phyloP scores from a whole-genome alignment of 1,140 invertebrate species.

The Zaprionus nigranus region DNA sequence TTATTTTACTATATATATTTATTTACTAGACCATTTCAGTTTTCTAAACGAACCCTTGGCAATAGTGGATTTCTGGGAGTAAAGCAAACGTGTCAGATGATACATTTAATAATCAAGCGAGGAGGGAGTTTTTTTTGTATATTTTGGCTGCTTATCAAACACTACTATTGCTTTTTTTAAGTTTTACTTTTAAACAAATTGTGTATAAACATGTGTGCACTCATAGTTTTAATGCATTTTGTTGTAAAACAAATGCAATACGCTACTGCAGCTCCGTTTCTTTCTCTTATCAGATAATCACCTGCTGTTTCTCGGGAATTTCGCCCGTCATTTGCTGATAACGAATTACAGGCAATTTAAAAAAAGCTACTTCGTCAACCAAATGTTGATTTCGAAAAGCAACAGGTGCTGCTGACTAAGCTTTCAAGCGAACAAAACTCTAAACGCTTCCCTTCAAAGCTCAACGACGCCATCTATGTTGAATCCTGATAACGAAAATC shows the following conservation, averaged over 20 bases:
- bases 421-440: slow-evolving; percentile 25
- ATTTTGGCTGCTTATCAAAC: background rate
- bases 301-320: background rate
- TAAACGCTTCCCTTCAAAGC: slow-evolving; percentile 47
- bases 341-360: background rate
- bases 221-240: background rate
- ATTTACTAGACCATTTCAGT: slow-evolving; percentile 15
- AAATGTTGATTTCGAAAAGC: slow-evolving; percentile 4
- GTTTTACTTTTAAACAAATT: slow-evolving; percentile 7
- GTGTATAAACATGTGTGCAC: background rate
- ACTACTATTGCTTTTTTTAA: slow-evolving; percentile 7
- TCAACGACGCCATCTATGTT: slow-evolving; percentile 55
- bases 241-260: background rate
- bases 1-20: slow-evolving; percentile 18
- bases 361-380: background rate
- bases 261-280: background rate
- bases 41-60: slow-evolving; percentile 31
- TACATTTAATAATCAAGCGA: slow-evolving; percentile 26
- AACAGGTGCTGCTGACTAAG: slow-evolving; percentile 60
- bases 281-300: slow-evolving; percentile 27
- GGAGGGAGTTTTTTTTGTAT: background rate
- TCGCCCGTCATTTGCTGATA: slow-evolving; percentile 18
- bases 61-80: slow-evolving; percentile 3
- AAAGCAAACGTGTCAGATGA: slow-evolving; percentile 71
- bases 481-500: slow-evolving; percentile 37